Base-by-base conservation (phyloP, 2,888 invertebrate species). In the Chesias legatella region DNA sequence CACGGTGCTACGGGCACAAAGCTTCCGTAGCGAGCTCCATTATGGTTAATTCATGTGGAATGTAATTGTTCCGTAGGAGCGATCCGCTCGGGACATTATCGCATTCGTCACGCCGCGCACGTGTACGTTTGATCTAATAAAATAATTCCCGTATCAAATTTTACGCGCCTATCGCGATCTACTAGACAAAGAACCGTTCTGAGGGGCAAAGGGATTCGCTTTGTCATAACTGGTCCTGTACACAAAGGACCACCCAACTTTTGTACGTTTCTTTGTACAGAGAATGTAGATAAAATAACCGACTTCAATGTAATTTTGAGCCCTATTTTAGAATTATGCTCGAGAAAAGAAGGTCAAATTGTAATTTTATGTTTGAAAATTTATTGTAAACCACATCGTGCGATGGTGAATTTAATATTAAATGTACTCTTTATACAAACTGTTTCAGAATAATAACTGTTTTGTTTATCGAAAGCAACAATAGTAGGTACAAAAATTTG, bases 101-200 rank as follows among this genome's bases (percentile, higher is more conserved):
- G 76, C 73, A 78, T 86, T 83, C 82, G 88, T 84, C 84, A 86
- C 79, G 82, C 77, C 69, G 75, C 78, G 85, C 88, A 88, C 88
- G 88, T 88, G 88, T 83, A 71, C 76, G 73, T 71, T 75, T 71
- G 74, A 83, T 81, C 84, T 83, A 86, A 85, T 86, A 83, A 81
- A 84, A 84, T 86, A 82, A 86, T 86, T 85, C 85, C 85, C 85
- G 86, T 84, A 84, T 86, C 85, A 78, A 88, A 88, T 88, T 85
- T 79, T 81, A 83, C 79, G 75, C 84, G 78, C 75, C 78, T 86
- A 86, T 85, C 86, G 80, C 76, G 88, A 85, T 85, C 75, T 81
- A 72, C 75, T 74, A 84, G 83, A 86, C 85, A 86, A 85, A 84
- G 81, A 63, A 38, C 65, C 50, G 56, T 56, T 61, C 62, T 56